Evolutionary conservation across 2,888 invertebrate genomes (phyloP).

Genomic region (Erebia palarica): DNA sequence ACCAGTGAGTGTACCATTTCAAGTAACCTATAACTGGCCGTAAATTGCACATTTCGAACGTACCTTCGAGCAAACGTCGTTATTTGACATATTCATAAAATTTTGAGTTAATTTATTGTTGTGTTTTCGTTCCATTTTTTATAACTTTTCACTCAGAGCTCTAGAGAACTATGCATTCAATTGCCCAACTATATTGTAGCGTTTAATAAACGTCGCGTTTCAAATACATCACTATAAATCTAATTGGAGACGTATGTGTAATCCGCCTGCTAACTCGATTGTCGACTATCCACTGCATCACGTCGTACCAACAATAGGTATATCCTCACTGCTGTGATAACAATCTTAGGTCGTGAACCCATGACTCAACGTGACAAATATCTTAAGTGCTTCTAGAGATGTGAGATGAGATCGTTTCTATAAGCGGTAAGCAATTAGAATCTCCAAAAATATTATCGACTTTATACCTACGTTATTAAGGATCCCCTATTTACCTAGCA

Average conservation of each 20-base stretch:
- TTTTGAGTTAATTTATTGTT: too few species aligned
- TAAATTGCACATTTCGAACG: too few species aligned
- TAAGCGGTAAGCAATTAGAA: neutral
- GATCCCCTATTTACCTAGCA: neutral
- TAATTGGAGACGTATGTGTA: constrained; percentile 45
- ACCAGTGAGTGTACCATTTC: too few species aligned
- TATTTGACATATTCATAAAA: too few species aligned
- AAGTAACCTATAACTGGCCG: too few species aligned
- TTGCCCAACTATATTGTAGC: too few species aligned
- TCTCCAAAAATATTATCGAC: neutral
- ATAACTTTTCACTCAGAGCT: too few species aligned
- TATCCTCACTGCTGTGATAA: constrained; percentile 38
- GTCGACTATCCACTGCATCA: constrained; percentile 18
- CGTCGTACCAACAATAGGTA: constrained; percentile 21
- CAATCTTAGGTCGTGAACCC: constrained; percentile 44
- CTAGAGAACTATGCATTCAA: too few species aligned
- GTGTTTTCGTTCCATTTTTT: too few species aligned
- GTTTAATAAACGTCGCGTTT: constrained; percentile 5
- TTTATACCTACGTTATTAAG: neutral
- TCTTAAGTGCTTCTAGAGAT: constrained; percentile 4
- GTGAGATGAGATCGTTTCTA: neutral
- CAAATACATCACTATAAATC: neutral
- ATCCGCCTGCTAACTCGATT: constrained; percentile 45
- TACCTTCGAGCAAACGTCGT: too few species aligned
- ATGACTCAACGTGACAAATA: constrained; percentile 23